Evolutionary conservation across 2,797 vertebrate species (phyloP).

Genomic region (Tauraco hartlaubi): DNA sequence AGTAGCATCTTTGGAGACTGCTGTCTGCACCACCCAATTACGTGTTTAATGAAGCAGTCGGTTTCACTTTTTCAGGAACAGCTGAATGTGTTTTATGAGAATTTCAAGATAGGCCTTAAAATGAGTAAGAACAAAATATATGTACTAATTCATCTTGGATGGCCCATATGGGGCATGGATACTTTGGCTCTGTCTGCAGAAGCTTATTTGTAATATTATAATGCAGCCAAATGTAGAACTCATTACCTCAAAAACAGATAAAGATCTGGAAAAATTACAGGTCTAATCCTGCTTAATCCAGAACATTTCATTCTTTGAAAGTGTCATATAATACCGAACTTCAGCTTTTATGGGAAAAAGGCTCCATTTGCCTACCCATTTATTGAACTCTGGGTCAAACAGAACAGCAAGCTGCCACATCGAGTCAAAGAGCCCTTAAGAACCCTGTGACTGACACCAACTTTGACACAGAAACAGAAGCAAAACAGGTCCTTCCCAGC

Average conservation of each 20-base stretch:
- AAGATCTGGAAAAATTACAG: background rate
- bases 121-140: background rate
- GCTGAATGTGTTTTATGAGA: background rate
- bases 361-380: background rate
- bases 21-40: background rate
- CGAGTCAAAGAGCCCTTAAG: background rate
- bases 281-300: background rate
- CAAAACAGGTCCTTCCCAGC: background rate
- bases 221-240: background rate
- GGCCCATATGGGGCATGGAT: background rate
- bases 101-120: background rate
- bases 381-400: background rate
- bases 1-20: background rate
- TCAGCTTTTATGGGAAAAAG: background rate
- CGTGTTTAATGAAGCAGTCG: background rate
- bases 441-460: background rate
- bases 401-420: background rate
- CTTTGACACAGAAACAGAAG: background rate
- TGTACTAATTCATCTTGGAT: background rate
- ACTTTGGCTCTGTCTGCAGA: background rate
- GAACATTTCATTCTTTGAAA: background rate
- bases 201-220: background rate
- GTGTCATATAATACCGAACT: fast-evolving
- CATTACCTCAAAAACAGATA: background rate
- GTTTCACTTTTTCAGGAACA: background rate